These are phyloP conservation scores for Poecile montanus DNA, from an alignment of 2,797 vertebrate species.

Conservation along the genomic window DNA sequence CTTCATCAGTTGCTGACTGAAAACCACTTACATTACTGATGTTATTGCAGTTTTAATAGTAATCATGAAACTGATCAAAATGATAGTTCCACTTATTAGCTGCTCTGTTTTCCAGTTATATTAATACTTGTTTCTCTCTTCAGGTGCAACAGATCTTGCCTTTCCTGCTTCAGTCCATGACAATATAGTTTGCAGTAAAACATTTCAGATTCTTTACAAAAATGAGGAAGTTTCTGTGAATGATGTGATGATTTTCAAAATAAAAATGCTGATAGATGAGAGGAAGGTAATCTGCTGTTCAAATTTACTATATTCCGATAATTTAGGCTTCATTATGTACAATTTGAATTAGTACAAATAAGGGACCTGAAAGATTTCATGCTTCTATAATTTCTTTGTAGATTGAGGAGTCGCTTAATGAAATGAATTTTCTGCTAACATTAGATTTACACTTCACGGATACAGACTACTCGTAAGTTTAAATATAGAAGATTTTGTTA, in stretches of 20 bases:
- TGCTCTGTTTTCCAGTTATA: not conserved
- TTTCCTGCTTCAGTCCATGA: constrained; percentile 94
- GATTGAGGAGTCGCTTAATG: constrained; percentile 95
- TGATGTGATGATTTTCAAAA: constrained; percentile 96
- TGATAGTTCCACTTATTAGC: not conserved
- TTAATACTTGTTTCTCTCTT: constrained; percentile 56
- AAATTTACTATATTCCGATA: not conserved
- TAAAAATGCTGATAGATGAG: constrained; percentile 97
- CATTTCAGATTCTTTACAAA: constrained; percentile 98
- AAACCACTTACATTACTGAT: not conserved
- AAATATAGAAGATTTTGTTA: not conserved
- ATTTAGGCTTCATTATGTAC: not conserved
- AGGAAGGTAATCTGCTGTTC: constrained; percentile 84
- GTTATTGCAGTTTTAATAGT: not conserved
- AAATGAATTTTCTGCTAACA: constrained; percentile 94
- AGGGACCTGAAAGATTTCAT: not conserved
- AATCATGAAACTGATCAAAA: not conserved
- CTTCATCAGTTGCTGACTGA: not conserved
- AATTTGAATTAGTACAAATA: constrained; percentile 19
- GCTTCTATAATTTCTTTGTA: constrained; percentile 72
- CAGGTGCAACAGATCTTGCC: constrained; percentile 88
- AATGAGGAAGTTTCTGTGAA: constrained; percentile 96
- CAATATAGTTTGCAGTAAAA: constrained; percentile 94
- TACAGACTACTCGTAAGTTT: constrained; percentile 95
- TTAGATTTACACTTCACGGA: constrained; percentile 97